Evolutionary conservation across 2,797 vertebrate species (phyloP).

Genomic region (Alfaro cultratus): DNA sequence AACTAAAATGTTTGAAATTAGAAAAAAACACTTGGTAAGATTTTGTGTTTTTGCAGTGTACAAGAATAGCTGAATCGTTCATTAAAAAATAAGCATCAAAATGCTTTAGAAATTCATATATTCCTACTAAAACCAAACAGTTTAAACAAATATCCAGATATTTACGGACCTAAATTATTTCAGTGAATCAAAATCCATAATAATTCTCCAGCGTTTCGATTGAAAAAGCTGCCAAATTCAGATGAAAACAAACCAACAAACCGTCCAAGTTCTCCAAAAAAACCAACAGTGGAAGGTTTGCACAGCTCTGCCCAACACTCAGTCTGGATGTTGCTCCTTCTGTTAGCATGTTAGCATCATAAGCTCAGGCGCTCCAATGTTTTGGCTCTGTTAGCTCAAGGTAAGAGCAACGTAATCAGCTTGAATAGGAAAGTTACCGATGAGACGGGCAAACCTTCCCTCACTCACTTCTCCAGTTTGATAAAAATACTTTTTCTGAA

Average conservation of each 20-base stretch:
- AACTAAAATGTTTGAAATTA: too few relatives aligned
- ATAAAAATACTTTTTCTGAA: neutral
- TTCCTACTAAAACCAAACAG: neutral
- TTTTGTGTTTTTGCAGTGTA: too few relatives aligned
- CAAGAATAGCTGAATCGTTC: neutral
- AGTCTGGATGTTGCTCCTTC: conserved; percentile 63
- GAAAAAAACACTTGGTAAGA: too few relatives aligned
- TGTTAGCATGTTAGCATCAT: conserved; percentile 72
- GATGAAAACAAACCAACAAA: neutral
- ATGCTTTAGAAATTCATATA: neutral
- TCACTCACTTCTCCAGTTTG: conserved; percentile 1
- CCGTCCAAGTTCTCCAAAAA: neutral
- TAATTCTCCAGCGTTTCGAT: neutral
- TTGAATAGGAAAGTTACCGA: conserved; percentile 15
- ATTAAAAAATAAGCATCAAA: neutral
- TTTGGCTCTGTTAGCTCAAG: conserved; percentile 53
- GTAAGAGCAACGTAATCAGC: conserved; percentile 46
- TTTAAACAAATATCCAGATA: neutral
- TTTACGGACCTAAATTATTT: neutral
- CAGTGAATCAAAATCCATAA: neutral
- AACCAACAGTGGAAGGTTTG: neutral
- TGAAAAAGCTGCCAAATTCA: neutral
- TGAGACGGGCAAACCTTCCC: conserved; percentile 27
- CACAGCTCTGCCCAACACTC: neutral
- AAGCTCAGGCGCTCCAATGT: conserved; percentile 59